Evolutionary conservation across 2,797 vertebrate species (phyloP).

Genomic region (Helarctos malayanus): DNA sequence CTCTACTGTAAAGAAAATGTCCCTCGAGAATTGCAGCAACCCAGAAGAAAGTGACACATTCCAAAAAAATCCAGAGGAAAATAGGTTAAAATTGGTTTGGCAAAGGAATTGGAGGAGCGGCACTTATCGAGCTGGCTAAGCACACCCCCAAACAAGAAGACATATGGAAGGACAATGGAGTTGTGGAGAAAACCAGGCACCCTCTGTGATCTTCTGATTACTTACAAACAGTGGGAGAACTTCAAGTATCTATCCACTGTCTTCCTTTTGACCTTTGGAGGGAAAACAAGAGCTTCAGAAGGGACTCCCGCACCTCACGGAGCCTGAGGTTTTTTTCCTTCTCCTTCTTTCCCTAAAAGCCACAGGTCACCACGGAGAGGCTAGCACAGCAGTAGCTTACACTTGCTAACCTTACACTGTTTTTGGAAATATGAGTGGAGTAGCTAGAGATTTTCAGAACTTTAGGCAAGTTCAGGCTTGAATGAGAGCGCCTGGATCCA

Average conservation of each 20-base stretch:
- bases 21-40: neutral
- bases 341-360: neutral
- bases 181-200: neutral
- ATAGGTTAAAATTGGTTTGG: neutral
- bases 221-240: neutral
- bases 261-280: constrained; percentile 11
- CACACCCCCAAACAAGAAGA: neutral
- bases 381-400: rapidly evolving
- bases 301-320: neutral
- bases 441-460: neutral
- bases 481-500: neutral
- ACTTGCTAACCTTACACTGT: neutral
- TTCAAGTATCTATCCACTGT: too few relatives aligned
- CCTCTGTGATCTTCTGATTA: too few relatives aligned
- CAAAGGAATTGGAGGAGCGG: neutral
- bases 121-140: neutral
- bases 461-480: constrained; percentile 4
- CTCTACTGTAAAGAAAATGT: neutral
- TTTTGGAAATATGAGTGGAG: neutral
- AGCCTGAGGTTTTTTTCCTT: rapidly evolving
- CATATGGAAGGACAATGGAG: too few relatives aligned
- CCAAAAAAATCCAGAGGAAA: neutral
- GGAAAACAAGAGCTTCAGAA: neutral
- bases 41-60: neutral
- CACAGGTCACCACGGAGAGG: neutral